These are phyloP conservation scores for Hemiscyllium ocellatum DNA, from an alignment of 2,113 vertebrate species.

Conservation along the genomic window DNA sequence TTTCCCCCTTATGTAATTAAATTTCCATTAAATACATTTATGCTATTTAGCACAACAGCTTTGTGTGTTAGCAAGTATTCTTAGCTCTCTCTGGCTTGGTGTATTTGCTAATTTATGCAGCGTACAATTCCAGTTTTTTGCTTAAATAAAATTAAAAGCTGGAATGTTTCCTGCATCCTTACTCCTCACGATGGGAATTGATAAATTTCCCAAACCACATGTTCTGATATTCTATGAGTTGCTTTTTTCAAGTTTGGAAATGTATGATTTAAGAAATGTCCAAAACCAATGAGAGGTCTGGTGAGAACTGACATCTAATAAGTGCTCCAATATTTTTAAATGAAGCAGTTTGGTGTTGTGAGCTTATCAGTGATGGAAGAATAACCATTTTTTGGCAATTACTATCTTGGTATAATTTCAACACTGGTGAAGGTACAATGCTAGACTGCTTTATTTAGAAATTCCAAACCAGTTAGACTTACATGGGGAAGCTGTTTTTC, in stretches of 20 bases:
- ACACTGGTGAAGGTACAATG: not conserved
- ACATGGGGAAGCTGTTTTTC: not conserved
- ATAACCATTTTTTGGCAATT: not conserved
- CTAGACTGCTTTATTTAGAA: slow-evolving; percentile 13
- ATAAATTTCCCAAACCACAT: not conserved
- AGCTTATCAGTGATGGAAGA: not conserved
- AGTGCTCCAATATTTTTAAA: not conserved
- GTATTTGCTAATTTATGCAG: not conserved
- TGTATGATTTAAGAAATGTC: not conserved
- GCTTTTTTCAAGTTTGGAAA: not conserved
- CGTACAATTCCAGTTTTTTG: not conserved
- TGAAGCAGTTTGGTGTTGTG: not conserved
- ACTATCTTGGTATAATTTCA: not conserved
- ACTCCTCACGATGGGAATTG: not conserved
- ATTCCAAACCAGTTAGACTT: not conserved
- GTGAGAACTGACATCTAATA: not conserved
- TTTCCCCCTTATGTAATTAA: not conserved
- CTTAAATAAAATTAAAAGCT: not conserved
- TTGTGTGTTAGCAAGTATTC: not conserved
- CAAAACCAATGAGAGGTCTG: not conserved
- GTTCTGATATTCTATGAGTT: not conserved
- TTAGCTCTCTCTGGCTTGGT: not conserved
- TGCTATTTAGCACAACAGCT: not conserved
- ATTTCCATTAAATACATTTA: not conserved
- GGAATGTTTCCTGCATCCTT: not conserved